These are phyloP conservation scores for Asarcornis scutulata DNA, from an alignment of 2,113 vertebrate species.

Conservation along the genomic window DNA sequence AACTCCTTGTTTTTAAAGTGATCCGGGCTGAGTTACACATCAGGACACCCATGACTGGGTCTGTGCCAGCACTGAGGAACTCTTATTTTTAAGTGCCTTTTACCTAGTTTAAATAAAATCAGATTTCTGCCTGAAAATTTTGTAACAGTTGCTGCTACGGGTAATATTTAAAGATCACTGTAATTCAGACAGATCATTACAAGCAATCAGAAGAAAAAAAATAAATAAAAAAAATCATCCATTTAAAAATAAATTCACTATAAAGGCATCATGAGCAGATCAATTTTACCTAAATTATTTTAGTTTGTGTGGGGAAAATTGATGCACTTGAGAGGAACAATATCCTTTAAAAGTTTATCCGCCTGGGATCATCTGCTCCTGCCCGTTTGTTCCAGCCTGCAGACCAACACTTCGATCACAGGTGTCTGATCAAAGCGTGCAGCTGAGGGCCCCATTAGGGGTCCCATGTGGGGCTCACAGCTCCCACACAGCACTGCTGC, in stretches of 20 bases:
- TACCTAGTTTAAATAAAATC: constrained; percentile 1
- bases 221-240: background rate
- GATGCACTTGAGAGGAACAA: background rate
- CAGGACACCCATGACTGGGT: background rate
- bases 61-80: background rate
- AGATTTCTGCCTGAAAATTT: background rate
- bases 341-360: background rate
- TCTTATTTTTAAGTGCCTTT: background rate
- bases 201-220: background rate
- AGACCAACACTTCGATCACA: background rate
- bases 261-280: background rate
- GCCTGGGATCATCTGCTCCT: background rate
- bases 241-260: background rate
- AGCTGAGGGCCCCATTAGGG: background rate
- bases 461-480: too few species aligned
- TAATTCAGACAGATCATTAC: background rate
- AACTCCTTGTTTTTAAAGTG: constrained; percentile 54
- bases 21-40: background rate
- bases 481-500: background rate
- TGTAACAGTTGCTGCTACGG: background rate
- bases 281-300: constrained; percentile 27
- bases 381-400: background rate
- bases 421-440: background rate
- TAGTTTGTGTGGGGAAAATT: background rate
- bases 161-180: background rate